These are phyloP conservation scores for Pempheris klunzingeri DNA, from an alignment of 2,797 vertebrate species.

Conservation along the genomic window DNA sequence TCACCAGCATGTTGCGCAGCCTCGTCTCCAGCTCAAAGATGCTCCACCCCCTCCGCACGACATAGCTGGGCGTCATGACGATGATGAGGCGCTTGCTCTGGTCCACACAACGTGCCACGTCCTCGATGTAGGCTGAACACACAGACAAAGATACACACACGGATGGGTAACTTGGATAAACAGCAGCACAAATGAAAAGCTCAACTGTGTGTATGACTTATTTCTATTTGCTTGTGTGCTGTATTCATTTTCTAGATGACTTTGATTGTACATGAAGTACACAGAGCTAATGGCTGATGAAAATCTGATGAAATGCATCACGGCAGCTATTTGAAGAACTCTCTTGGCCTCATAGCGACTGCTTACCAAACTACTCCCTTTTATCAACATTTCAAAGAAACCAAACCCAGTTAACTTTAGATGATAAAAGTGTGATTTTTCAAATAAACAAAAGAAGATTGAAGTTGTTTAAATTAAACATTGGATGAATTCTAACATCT, in stretches of 20 bases:
- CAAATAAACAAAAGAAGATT: background rate
- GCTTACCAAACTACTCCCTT: slow-evolving; percentile 23
- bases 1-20: slow-evolving; percentile 97
- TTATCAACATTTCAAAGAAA: slow-evolving; percentile 50
- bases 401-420: slow-evolving; percentile 27
- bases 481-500: slow-evolving; percentile 19
- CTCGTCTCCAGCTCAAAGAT: slow-evolving; percentile 99
- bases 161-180: slow-evolving; percentile 16
- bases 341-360: slow-evolving; percentile 43
- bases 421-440: background rate
- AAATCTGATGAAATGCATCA: slow-evolving; percentile 43
- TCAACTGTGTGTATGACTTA: background rate
- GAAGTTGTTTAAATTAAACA: slow-evolving; percentile 35
- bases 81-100: slow-evolving; percentile 99
- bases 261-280: slow-evolving; percentile 19
- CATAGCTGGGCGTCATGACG: slow-evolving; percentile 98
- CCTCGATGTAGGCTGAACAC: slow-evolving; percentile 95
- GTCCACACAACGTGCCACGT: slow-evolving; percentile 98
- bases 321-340: slow-evolving; percentile 50
- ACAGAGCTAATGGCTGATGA: slow-evolving; percentile 31
- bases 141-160: slow-evolving; percentile 31
- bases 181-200: background rate
- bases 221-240: background rate
- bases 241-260: background rate
- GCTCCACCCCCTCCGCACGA: slow-evolving; percentile 98